These are phyloP conservation scores for Poeciliopsis infans DNA, from an alignment of 2,797 vertebrate genomes.

Conservation along the genomic window DNA sequence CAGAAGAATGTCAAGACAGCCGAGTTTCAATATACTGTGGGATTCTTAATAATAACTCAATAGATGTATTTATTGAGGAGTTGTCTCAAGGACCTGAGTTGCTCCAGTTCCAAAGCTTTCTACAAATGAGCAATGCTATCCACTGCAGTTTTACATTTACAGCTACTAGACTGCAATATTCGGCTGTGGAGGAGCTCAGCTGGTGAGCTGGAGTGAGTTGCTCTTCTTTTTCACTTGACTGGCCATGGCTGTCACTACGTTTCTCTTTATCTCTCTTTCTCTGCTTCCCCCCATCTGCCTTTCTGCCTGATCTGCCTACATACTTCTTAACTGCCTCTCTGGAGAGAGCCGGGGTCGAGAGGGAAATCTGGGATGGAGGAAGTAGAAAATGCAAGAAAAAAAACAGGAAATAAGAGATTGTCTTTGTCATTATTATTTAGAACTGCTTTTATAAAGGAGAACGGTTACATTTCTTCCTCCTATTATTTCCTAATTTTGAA, in stretches of 20 bases:
- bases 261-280: conserved; percentile 43
- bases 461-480: not conserved
- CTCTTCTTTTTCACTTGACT: conserved; percentile 72
- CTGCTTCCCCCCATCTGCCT: conserved; percentile 70
- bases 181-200: conserved; percentile 66
- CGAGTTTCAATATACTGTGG: not conserved
- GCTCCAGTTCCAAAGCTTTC: not conserved
- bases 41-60: conserved; percentile 5
- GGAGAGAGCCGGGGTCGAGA: conserved; percentile 32
- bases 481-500: not conserved
- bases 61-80: conserved; percentile 1
- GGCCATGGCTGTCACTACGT: conserved; percentile 40
- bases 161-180: conserved; percentile 43
- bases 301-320: conserved; percentile 67
- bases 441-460: not conserved
- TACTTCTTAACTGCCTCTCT: conserved; percentile 62
- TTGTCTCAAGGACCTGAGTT: not conserved
- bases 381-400: conserved; percentile 21
- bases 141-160: conserved; percentile 41
- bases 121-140: conserved; percentile 2
- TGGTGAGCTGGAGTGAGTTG: conserved; percentile 62
- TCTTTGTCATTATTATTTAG: not conserved
- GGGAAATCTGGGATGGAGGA: conserved; percentile 33
- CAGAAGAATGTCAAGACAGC: not conserved
- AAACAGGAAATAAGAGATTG: not conserved